A percentile compares a stretch with the other conserved stretches of the same genome.
Conservation (phyloP, 2,797 vertebrate genomes). For the Sibirionetta formosa region DNA sequence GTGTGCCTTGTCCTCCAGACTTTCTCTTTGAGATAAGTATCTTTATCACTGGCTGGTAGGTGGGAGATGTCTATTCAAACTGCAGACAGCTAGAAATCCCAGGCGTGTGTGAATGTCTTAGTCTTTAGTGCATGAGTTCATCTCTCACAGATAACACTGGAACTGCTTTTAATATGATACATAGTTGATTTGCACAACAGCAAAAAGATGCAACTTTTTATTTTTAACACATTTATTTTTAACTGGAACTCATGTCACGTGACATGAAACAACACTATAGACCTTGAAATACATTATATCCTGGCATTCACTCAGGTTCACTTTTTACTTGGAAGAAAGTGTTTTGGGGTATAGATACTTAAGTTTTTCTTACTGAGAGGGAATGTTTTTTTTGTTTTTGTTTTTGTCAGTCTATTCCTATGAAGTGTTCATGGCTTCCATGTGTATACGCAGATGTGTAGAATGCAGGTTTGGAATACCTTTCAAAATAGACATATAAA, state of each 20-base stretch:
- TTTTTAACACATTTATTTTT: not conserved
- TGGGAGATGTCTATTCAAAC: not conserved
- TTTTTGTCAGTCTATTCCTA: not conserved
- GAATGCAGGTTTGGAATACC: not conserved
- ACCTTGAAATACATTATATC: not conserved
- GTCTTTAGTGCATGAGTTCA: not conserved
- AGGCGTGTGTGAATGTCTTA: not conserved
- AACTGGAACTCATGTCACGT: not conserved
- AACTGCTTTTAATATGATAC: not conserved
- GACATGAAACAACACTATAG: fast-evolving
- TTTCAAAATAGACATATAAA: not conserved
- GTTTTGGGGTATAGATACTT: not conserved
- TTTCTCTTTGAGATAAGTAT: not conserved
- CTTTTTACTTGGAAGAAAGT: not conserved
- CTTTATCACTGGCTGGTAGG: not conserved
- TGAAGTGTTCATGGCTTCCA: not conserved
- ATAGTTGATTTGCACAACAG: not conserved
- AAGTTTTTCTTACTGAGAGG: not conserved
- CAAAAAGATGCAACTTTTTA: not conserved
- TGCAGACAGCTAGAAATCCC: not conserved
- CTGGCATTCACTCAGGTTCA: not conserved
- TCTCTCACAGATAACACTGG: not conserved
- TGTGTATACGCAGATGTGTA: fast-evolving
- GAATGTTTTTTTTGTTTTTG: not conserved
- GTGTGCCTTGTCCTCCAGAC: not conserved